phyloP scores from a whole-genome alignment of 2,888 invertebrate species.

The Xylophagus ater region DNA sequence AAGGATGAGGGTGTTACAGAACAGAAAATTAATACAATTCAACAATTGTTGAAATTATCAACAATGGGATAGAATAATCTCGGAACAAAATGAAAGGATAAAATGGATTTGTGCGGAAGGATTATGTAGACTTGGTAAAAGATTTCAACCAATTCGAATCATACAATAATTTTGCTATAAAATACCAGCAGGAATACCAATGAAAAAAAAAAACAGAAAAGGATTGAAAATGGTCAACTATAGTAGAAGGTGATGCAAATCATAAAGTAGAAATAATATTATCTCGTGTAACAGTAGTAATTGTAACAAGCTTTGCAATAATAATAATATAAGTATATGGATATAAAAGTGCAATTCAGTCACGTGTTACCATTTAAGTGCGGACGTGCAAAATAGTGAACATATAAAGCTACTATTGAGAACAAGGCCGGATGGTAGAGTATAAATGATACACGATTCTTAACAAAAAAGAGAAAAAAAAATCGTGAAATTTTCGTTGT shows the following conservation, averaged over 20 bases:
- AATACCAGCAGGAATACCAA: too few species aligned
- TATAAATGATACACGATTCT: constrained; percentile 5
- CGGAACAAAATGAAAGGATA: too few species aligned
- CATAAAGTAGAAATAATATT: too few species aligned
- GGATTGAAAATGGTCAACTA: too few species aligned
- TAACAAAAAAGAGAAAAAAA: constrained; percentile 4
- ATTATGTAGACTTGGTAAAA: not conserved
- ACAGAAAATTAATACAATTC: too few species aligned
- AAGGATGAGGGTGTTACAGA: too few species aligned
- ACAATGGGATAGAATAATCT: too few species aligned
- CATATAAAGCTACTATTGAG: not conserved
- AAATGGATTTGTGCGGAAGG: too few species aligned
- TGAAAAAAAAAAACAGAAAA: not conserved
- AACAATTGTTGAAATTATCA: too few species aligned
- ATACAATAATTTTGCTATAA: too few species aligned
- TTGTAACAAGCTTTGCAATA: constrained; percentile 3
- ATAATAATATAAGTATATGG: constrained; percentile 1
- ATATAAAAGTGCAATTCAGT: constrained; percentile 18
- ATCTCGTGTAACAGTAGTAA: too few species aligned
- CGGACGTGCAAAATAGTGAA: constrained; percentile 32
- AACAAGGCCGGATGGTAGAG: not conserved
- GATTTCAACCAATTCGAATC: not conserved
- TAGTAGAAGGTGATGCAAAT: constrained; percentile 10
- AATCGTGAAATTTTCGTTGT: constrained; percentile 3
- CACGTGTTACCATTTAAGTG: constrained; percentile 37